Base-by-base conservation (phyloP, 2,888 invertebrate genomes). In the Scelioninae gen. 1 region DNA sequence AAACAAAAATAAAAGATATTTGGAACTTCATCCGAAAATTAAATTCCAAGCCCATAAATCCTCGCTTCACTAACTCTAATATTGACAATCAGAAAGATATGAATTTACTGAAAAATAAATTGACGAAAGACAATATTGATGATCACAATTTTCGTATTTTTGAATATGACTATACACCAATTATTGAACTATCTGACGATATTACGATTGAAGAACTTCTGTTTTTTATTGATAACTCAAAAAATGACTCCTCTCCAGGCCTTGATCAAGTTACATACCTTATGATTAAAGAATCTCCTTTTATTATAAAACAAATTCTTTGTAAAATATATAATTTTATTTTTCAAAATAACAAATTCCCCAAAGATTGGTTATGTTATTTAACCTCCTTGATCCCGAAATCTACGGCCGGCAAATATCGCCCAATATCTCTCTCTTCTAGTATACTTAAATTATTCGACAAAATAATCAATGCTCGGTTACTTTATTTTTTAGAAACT, bases 221-320 rank as follows among this genome's bases (percentile, higher is more conserved):
- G 11, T 38, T 10, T 51, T 11, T 10, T 0, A 38, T 38, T 0
- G 4, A 38, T 3, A 10, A 9, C 0, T 55, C 40, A 40, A 66
- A 55, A 29, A 55, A 29, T 13, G 5, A 15, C 43, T 77, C 82
- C 16, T 65, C 71, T 23, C 77, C 69, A 11, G 56, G 68, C 2
- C 5, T 68, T 0, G 68, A 68, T 15, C 68, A 68, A 23, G 56
- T 68, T 3, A 34, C n/a, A 16, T 45, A 68, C n/a, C 1, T 0
- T 0, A 32, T 56, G 4, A 31, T 56, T 0, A 55, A 68, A 56
- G 45, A 45, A 0, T 3, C 56, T 8, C 56, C 68, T 1, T 1
- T 10, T 2, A 43, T 3, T 0, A 11, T 9, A 2, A 43, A 11
- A 6, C 5, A 43, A 11, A 43, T 43, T n/a, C 1, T 43, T n/a